Percentiles rank a stretch among this genome's conserved stretches.
phyloP scores from a whole-genome alignment of 2,113 vertebrate species.

The Speoplatyrhinus poulsoni region DNA sequence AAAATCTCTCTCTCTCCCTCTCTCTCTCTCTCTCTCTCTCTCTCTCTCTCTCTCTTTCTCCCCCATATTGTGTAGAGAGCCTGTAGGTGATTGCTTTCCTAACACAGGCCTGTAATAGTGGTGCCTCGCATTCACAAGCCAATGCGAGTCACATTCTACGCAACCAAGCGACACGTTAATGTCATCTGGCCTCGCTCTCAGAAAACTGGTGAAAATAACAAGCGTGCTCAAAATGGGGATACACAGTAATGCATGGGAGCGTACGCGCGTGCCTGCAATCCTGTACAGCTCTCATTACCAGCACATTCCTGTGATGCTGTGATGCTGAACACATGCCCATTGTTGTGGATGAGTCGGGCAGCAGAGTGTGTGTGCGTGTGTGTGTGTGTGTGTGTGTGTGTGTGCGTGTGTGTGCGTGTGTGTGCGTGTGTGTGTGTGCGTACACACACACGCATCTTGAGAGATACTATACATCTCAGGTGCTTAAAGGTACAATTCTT shows the following conservation, averaged over 20 bases:
- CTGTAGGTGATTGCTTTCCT: slow-evolving; percentile 29
- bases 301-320: neutral
- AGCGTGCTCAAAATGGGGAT: neutral
- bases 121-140: slow-evolving; percentile 38
- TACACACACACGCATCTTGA: too few relatives aligned
- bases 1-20: slow-evolving; percentile 3
- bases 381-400: neutral
- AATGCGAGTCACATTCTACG: slow-evolving; percentile 59
- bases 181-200: slow-evolving; percentile 18
- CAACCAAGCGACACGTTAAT: slow-evolving; percentile 35
- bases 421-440: slow-evolving; percentile 2
- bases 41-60: slow-evolving; percentile 5
- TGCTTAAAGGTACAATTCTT: neutral
- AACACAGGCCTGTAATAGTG: slow-evolving; percentile 25
- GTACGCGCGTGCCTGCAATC: neutral
- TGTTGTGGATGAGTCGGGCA: slow-evolving; percentile 2
- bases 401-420: slow-evolving; percentile 2
- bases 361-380: slow-evolving; percentile 1
- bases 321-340: slow-evolving; percentile 20
- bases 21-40: neutral
- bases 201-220: slow-evolving; percentile 4
- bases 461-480: too few relatives aligned
- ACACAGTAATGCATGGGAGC: neutral
- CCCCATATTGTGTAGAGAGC: slow-evolving; percentile 44
- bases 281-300: too few relatives aligned